Percentiles rank a stretch among this genome's conserved stretches.
These are phyloP conservation scores for Limnephilus marmoratus DNA, from an alignment of 2,888 invertebrate genomes.

Conservation along the genomic window DNA sequence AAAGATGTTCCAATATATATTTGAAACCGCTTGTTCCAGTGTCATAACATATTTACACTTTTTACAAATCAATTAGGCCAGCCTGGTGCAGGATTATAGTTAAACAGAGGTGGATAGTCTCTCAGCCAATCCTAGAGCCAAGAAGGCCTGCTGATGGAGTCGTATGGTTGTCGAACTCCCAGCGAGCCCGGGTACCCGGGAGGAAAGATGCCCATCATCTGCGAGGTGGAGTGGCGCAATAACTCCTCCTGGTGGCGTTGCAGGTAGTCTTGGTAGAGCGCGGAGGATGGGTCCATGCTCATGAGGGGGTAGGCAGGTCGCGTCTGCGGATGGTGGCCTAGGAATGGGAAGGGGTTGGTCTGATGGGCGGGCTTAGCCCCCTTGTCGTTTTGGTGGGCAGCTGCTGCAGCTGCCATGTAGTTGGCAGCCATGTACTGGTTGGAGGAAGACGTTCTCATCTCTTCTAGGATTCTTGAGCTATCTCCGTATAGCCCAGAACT, in stretches of 20 bases:
- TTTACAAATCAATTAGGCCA: conserved; percentile 24
- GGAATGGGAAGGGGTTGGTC: conserved; percentile 77
- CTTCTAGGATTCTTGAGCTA: conserved; percentile 83
- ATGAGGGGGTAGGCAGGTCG: conserved; percentile 81
- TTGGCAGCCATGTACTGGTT: conserved; percentile 80
- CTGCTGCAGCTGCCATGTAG: conserved; percentile 74
- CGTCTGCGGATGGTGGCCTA: conserved; percentile 77
- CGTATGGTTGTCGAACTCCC: conserved; percentile 85
- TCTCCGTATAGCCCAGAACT: conserved; percentile 80
- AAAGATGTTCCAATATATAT: conserved; percentile 2
- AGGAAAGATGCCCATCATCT: conserved; percentile 82
- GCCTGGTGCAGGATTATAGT: not conserved
- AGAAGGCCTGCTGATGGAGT: conserved; percentile 81
- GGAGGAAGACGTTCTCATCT: conserved; percentile 80
- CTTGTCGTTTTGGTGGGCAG: conserved; percentile 75
- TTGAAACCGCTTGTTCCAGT: not conserved
- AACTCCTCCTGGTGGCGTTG: conserved; percentile 81
- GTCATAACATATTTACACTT: not conserved
- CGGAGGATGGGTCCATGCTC: conserved; percentile 80
- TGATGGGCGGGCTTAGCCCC: conserved; percentile 76
- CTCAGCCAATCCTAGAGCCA: conserved; percentile 78
- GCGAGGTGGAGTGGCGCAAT: conserved; percentile 78
- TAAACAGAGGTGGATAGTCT: not conserved
- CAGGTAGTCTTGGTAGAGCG: conserved; percentile 85
- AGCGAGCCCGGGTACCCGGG: conserved; percentile 81